Conservation (phyloP, 2,113 vertebrate species). For the Proterorhinus semilunaris region DNA sequence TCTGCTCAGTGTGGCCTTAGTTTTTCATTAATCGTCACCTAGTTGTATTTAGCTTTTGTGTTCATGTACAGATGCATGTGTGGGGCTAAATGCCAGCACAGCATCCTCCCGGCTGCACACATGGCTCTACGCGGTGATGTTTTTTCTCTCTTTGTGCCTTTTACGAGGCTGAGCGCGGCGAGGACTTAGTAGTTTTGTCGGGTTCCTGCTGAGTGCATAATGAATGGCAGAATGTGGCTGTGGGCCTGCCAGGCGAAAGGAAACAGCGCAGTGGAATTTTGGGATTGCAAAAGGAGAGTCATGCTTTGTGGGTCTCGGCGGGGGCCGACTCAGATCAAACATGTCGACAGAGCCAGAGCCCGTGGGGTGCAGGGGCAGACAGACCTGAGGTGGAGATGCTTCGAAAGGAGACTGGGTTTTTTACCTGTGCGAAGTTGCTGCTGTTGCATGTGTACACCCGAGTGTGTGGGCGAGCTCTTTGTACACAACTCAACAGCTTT, state of each 20-base stretch:
- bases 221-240: slow-evolving; percentile 58
- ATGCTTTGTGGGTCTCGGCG: slow-evolving; percentile 46
- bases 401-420: slow-evolving; percentile 39
- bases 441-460: slow-evolving; percentile 7
- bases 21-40: slow-evolving; percentile 1
- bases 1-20: neutral
- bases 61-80: slow-evolving; percentile 9
- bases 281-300: slow-evolving; percentile 52
- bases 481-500: neutral
- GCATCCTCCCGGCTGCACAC: slow-evolving; percentile 30
- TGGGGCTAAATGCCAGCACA: slow-evolving; percentile 38
- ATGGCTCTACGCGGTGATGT: slow-evolving; percentile 13
- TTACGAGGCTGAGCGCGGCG: slow-evolving; percentile 36
- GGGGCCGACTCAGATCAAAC: slow-evolving; percentile 64
- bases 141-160: slow-evolving; percentile 25
- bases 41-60: neutral
- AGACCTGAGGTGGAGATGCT: slow-evolving; percentile 58
- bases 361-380: slow-evolving; percentile 57
- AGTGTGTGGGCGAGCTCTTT: slow-evolving; percentile 13
- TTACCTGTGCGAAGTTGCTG: slow-evolving; percentile 32
- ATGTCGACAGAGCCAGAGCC: slow-evolving; percentile 30
- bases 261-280: slow-evolving; percentile 55
- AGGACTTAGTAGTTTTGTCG: slow-evolving; percentile 39
- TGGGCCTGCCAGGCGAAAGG: slow-evolving; percentile 44
- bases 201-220: slow-evolving; percentile 54